phyloP scores from a whole-genome alignment of 2,797 vertebrate genomes.

The Acridotheres tristis region DNA sequence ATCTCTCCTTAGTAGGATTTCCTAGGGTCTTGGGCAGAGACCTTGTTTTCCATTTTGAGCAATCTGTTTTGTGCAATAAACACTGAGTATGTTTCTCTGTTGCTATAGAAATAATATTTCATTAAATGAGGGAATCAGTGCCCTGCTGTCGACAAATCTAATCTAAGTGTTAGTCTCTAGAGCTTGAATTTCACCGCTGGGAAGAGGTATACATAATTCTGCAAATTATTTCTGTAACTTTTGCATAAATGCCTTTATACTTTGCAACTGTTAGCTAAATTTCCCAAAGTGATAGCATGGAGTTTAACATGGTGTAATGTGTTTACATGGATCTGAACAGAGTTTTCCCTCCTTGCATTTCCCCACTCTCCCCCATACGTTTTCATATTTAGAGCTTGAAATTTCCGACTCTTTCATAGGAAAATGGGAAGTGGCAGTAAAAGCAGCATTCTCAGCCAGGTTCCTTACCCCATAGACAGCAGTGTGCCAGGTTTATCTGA shows the following conservation, averaged over 20 bases:
- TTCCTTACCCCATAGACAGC: neutral
- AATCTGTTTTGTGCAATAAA: conserved; percentile 38
- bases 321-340: neutral
- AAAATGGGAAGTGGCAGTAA: neutral
- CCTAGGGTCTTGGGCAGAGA: neutral
- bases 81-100: conserved; percentile 24
- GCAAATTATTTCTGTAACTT: conserved; percentile 50
- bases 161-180: conserved; percentile 54
- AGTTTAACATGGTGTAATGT: neutral
- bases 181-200: conserved; percentile 37
- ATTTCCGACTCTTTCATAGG: neutral
- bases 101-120: conserved; percentile 64
- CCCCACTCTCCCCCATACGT: rapidly evolving
- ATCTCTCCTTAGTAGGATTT: neutral
- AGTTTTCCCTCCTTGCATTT: neutral
- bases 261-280: conserved; percentile 36
- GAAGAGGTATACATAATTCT: conserved; percentile 54
- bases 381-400: neutral
- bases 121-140: conserved; percentile 46
- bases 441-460: neutral
- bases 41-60: conserved; percentile 28
- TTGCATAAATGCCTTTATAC: conserved; percentile 31
- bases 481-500: neutral
- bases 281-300: conserved; percentile 34
- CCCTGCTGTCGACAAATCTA: conserved; percentile 35